Conservation (phyloP, 1,140 invertebrate genomes). For the Xylocopa sonorina region DNA sequence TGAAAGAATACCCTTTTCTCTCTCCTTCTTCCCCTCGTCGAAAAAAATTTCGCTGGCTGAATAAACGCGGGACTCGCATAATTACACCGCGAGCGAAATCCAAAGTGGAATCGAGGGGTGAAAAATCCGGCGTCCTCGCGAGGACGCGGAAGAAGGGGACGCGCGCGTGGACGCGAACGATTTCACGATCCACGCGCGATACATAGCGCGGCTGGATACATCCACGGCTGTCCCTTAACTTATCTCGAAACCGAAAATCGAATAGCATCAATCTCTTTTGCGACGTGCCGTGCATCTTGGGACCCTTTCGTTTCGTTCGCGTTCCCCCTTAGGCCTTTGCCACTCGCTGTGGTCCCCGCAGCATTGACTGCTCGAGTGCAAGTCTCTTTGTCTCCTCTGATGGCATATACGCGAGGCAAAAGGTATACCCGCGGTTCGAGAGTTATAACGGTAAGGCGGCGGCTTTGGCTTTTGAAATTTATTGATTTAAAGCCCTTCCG, state of each 20-base stretch:
- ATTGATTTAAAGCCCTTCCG: conserved; percentile 68
- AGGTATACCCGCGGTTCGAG: conserved; percentile 44
- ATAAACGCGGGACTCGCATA: neutral
- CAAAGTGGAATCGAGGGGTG: neutral
- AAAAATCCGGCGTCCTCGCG: neutral
- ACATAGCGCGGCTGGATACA: conserved; percentile 13
- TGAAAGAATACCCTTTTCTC: neutral
- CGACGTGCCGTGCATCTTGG: conserved; percentile 44
- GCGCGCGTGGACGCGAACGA: conserved; percentile 38
- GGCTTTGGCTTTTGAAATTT: conserved; percentile 65
- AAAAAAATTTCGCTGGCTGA: neutral
- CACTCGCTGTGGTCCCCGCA: conserved; percentile 50
- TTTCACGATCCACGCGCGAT: conserved; percentile 40
- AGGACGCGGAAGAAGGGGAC: neutral
- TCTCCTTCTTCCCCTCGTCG: neutral
- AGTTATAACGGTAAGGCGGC: conserved; percentile 62
- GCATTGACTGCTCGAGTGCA: conserved; percentile 61
- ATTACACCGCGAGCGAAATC: no score
- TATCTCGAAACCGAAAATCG: conserved; percentile 67
- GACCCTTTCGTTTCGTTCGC: conserved; percentile 19
- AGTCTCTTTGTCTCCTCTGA: conserved; percentile 64
- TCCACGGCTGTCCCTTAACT: conserved; percentile 50
- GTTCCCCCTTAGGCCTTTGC: conserved; percentile 7
- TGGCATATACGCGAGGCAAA: conserved; percentile 57
- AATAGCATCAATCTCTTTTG: conserved; percentile 68